A percentile compares a stretch with the other conserved stretches of the same genome.
Conservation (phyloP, 1,140 invertebrate genomes). For the Trichoplusia ni region DNA sequence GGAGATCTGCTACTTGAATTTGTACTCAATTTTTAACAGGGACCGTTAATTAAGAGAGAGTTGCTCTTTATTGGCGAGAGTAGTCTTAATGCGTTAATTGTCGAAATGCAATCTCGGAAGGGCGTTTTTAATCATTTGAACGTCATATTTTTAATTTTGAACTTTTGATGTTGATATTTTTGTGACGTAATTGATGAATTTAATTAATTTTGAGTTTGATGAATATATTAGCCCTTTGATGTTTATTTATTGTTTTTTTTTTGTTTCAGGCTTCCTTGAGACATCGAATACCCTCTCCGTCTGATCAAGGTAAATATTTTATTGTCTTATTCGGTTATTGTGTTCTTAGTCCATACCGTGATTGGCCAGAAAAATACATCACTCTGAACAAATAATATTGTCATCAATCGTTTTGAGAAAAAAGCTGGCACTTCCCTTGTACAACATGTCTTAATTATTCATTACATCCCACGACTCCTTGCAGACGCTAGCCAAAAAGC, state of each 20-base stretch:
- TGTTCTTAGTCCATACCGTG: too few species aligned
- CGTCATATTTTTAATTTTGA: slow-evolving; percentile 70
- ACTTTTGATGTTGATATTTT: slow-evolving; percentile 46
- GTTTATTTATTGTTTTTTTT: slow-evolving; percentile 38
- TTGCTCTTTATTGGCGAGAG: slow-evolving; percentile 75
- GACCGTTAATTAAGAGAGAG: slow-evolving; percentile 79
- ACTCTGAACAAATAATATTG: background rate
- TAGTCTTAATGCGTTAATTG: slow-evolving; percentile 80
- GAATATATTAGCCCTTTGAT: slow-evolving; percentile 22
- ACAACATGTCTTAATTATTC: slow-evolving; percentile 76
- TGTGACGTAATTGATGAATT: slow-evolving; percentile 57
- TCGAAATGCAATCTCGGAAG: slow-evolving; percentile 78
- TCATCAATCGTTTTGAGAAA: slow-evolving; percentile 30
- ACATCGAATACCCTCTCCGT: slow-evolving; percentile 71
- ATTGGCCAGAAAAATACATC: background rate
- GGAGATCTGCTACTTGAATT: slow-evolving; percentile 78
- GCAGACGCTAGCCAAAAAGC: slow-evolving; percentile 63
- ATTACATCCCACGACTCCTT: slow-evolving; percentile 68
- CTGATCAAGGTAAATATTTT: slow-evolving; percentile 69
- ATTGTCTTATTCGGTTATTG: background rate
- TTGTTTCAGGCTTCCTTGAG: slow-evolving; percentile 78
- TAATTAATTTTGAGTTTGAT: slow-evolving; percentile 49
- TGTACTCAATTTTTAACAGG: slow-evolving; percentile 81
- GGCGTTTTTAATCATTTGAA: slow-evolving; percentile 73
- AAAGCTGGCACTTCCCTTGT: slow-evolving; percentile 53